phyloP scores from a whole-genome alignment of 2,888 invertebrate species.

The Apocheima hispidaria region DNA sequence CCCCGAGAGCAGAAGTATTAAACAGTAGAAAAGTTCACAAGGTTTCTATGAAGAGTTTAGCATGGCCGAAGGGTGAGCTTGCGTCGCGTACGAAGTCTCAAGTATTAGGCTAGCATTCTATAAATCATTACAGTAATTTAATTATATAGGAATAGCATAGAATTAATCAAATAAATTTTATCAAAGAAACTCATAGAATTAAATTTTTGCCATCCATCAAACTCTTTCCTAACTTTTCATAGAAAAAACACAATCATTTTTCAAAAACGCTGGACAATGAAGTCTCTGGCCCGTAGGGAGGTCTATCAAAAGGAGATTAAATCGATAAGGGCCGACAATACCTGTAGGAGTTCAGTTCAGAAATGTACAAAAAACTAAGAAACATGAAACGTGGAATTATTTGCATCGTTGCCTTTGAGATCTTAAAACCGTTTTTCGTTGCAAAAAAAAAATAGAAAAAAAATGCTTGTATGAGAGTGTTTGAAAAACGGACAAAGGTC shows the following conservation, averaged over 20 bases:
- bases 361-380: constrained; percentile 75
- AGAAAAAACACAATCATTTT: constrained; percentile 52
- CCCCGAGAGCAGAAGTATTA: too few species aligned
- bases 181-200: not conserved
- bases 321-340: constrained; percentile 79
- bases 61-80: too few species aligned
- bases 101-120: too few species aligned
- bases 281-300: constrained; percentile 72
- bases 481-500: constrained; percentile 82
- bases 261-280: constrained; percentile 76
- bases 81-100: too few species aligned
- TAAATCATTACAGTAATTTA: not conserved
- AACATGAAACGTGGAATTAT: constrained; percentile 85
- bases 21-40: too few species aligned
- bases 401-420: constrained; percentile 84
- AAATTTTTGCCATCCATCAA: constrained; percentile 64
- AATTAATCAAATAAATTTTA: not conserved
- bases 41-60: too few species aligned
- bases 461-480: constrained; percentile 80
- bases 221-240: constrained; percentile 64
- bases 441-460: constrained; percentile 54
- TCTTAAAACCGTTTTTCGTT: constrained; percentile 80
- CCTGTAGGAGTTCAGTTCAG: constrained; percentile 73
- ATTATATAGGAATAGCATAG: not conserved
- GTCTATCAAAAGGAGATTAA: constrained; percentile 85